Base-by-base conservation (phyloP, 2,113 vertebrate species). In the Cynocephalus volans region DNA sequence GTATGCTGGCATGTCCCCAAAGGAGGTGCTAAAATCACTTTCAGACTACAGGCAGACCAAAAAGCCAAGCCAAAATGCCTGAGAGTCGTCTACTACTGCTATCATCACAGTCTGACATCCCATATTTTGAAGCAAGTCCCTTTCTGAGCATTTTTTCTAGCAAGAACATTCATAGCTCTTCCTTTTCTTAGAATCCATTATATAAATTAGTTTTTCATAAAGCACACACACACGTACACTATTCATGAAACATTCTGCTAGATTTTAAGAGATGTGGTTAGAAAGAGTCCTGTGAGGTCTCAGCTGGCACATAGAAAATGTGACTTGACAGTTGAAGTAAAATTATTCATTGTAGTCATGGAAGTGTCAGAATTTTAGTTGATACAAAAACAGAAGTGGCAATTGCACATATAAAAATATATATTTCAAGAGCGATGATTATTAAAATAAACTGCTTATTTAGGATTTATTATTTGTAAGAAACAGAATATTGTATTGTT, bases 401-500 rank as follows among this genome's bases (percentile, higher is more conserved):
- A 83, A 45, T 87, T 81, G n/a, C 36, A 85, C 65, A 92, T 84
- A 62, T 88, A 76, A 90, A 92, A 91, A 90, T 92, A 96, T 50
- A 91, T 54, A 58, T n/a, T 90, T 14, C 56, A 77, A 83, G 93
- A 95, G 15, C 33, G 92, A 77, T 48, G 23, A 90, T 94, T 92
- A 95, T 80, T 90, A 94, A 97, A 96, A 96, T 92, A 79, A 76
- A 84, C 23, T 67, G 26, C 48, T 81, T 96, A 82, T 73, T 92
- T 89, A 79, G 52, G 65, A 89, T 95, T 88, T 92, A 45, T 95
- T 88, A 75, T 96, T 93, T 80, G 52, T 95, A 84, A 79, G 69
- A 83, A 95, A 96, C 28, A 87, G 58, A 88, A 67, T 88, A 85
- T 91, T 81, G 62, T 62, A 69, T 65, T 62, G 64, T 95, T 93